phyloP scores from a whole-genome alignment of 2,888 invertebrate genomes.

The Hyposoter didymator region DNA sequence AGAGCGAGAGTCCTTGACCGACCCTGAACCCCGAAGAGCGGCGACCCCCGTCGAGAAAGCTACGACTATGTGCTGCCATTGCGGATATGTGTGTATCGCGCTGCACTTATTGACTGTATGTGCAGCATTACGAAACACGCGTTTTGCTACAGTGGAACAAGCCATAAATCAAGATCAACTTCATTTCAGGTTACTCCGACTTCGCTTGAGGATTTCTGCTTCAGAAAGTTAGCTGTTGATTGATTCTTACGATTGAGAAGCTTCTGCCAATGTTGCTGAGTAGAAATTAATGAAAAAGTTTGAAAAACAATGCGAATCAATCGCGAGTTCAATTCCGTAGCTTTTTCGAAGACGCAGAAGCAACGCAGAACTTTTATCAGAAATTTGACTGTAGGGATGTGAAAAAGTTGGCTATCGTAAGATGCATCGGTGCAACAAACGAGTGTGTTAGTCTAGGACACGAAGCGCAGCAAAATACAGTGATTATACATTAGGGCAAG shows the following conservation, averaged over 20 bases:
- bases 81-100: conserved; percentile 2
- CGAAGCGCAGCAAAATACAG: conserved; percentile 59
- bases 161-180: conserved; percentile 12
- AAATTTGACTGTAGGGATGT: conserved; percentile 32
- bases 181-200: background rate
- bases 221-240: background rate
- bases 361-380: conserved; percentile 12
- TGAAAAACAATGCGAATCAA: background rate
- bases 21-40: conserved; percentile 82
- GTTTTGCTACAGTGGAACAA: conserved; percentile 7
- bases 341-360: too few species aligned
- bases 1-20: conserved; percentile 82
- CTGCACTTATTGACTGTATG: conserved; percentile 12
- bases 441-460: conserved; percentile 44
- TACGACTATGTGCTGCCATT: conserved; percentile 31
- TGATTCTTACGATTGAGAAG: background rate
- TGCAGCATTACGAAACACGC: conserved; percentile 21
- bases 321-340: background rate
- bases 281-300: background rate
- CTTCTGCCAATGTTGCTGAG: background rate
- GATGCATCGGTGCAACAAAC: conserved; percentile 31
- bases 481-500: conserved; percentile 54
- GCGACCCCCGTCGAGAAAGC: conserved; percentile 71
- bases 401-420: conserved; percentile 49
- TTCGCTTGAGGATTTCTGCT: background rate